These are phyloP conservation scores for Drosophila busckii DNA, from an alignment of 1,140 invertebrate species.

Conservation along the genomic window DNA sequence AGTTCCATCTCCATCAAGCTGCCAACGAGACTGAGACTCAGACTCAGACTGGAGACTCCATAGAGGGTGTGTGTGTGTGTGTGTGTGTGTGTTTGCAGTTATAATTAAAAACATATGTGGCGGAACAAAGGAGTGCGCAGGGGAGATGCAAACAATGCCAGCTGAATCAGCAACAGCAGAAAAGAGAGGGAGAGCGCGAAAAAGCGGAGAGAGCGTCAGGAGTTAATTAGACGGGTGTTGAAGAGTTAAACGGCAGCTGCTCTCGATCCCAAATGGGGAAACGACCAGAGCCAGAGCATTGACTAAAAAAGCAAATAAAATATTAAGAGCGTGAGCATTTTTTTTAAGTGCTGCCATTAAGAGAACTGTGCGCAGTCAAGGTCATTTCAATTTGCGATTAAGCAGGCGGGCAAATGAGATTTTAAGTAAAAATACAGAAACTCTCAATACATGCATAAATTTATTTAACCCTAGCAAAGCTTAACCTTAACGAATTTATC, in stretches of 20 bases:
- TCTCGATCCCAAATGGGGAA: not conserved
- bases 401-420: too few species aligned
- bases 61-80: constrained; percentile 2
- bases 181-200: not conserved
- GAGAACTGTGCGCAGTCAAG: too few species aligned
- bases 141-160: constrained; percentile 25
- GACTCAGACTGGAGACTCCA: too few species aligned
- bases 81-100: constrained; percentile 24
- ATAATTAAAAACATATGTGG: constrained; percentile 75
- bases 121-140: constrained; percentile 34
- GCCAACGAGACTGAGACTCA: too few species aligned
- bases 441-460: too few species aligned
- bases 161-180: constrained; percentile 32
- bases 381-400: too few species aligned
- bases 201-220: constrained; percentile 27
- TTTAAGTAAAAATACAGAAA: too few species aligned
- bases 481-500: too few species aligned
- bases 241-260: constrained; percentile 39
- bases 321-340: too few species aligned
- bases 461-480: too few species aligned
- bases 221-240: constrained; percentile 61
- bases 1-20: too few species aligned
- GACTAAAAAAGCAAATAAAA: not conserved
- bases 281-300: not conserved
- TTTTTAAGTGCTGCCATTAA: too few species aligned